Evolutionary conservation across 37 sponge, comb jelly and placozoan species (phyloP), one percentile per base, ranked within the genome.

Genomic region (Petrosia ficiformis): DNA sequence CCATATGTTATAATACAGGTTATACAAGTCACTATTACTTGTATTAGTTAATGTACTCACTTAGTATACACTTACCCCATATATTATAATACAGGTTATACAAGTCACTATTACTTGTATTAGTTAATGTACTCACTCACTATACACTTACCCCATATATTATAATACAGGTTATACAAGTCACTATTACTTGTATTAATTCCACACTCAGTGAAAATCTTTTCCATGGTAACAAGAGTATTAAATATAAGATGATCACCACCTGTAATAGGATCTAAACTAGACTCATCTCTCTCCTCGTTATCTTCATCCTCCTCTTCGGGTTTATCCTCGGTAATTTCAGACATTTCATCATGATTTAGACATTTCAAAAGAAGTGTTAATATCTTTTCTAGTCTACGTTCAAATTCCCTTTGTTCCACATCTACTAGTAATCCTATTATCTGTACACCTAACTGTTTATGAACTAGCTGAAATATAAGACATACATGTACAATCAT

Each of bases 341-440:
- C 39, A 4, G 37, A 67, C 34, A 25, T 35, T 67, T n/a, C 26
- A 35, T 48, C 54, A 19, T 48, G 54, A 4, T 2, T 4, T 24
- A 87, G 37, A 38, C 75, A 74, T 30, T 71, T 38, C n/a, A 31
- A 60, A 14, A 92, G 78, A 44, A 81, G 66, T 16, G 95, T 93
- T 39, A 94, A 59, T 44, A 87, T 54, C 26, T 36, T 70, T 5
- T 66, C 36, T 1, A 84, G 69, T 3, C 82, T 90, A n/a, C n/a
- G n/a, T 33, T 73, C 78, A 75, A 94, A 94, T 0, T 2, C 21
- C 35, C 54, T 59, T 0, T 75, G 77, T 57, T 94, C 89, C 39
- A 74, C 71, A 26, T 90, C 93, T 5, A 77, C 75, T n/a, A 90
- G 70, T 1, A 94, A 33, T 2, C 92, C 88, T 8, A 86, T 37